A percentile compares a stretch with the other conserved stretches of the same genome.
These are phyloP conservation scores for Pteronura brasiliensis DNA, from an alignment of 2,113 vertebrate species.

Conservation along the genomic window DNA sequence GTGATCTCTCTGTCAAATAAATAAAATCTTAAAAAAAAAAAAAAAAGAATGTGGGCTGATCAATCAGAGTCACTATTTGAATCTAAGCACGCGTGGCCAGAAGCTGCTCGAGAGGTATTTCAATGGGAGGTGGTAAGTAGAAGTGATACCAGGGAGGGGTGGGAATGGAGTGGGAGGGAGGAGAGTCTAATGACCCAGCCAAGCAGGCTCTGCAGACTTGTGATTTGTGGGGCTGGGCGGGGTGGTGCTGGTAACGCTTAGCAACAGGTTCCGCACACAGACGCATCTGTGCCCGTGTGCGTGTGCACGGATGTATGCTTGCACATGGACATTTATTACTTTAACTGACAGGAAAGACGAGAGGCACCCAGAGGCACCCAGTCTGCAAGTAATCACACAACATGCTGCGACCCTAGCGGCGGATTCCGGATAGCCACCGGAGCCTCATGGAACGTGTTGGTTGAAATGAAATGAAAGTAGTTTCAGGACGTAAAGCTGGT, in stretches of 20 bases:
- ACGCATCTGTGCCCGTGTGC: fast-evolving
- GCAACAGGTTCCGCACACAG: background rate
- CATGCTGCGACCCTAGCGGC: fast-evolving
- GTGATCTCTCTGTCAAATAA: too few relatives aligned
- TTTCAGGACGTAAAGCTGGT: fast-evolving
- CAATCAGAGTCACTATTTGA: background rate
- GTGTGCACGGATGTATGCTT: fast-evolving
- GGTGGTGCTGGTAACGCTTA: too few relatives aligned
- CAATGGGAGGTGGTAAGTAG: background rate
- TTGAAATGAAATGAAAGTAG: too few relatives aligned
- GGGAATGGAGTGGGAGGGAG: background rate
- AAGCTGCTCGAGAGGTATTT: background rate
- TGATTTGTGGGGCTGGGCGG: fast-evolving
- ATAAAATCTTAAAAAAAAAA: too few relatives aligned
- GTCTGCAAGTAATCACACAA: background rate
- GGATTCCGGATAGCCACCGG: fast-evolving
- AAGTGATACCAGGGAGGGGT: background rate
- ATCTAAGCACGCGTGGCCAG: background rate
- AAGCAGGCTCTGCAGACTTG: background rate
- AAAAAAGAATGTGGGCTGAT: background rate
- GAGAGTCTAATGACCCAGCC: fast-evolving
- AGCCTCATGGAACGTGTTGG: background rate
- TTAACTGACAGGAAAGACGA: background rate
- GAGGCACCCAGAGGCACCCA: background rate
- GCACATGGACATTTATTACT: fast-evolving